Evolutionary conservation across 2,113 vertebrate genomes (phyloP).

Genomic region (Haemorhous mexicanus): DNA sequence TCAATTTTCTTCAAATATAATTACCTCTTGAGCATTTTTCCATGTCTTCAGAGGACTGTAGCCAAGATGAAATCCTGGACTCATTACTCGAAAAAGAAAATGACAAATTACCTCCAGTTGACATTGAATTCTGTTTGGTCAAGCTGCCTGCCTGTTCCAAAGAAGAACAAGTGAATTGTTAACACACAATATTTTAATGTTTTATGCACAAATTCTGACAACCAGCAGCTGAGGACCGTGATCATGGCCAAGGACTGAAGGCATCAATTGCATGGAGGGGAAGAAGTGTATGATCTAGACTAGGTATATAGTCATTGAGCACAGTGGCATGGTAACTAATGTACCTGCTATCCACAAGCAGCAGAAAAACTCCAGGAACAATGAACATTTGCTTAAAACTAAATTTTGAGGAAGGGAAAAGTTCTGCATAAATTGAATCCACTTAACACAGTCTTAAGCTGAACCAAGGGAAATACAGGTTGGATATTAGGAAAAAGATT

Average conservation of each 20-base stretch:
- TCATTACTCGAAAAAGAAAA: slow-evolving; percentile 82
- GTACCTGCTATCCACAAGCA: neutral
- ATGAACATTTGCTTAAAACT: neutral
- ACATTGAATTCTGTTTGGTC: slow-evolving; percentile 82
- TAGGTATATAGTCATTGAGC: neutral
- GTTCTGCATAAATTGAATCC: neutral
- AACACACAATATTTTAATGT: neutral
- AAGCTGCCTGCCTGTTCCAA: slow-evolving; percentile 78
- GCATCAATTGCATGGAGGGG: neutral
- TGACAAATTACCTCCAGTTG: slow-evolving; percentile 76
- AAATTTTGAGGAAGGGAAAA: neutral
- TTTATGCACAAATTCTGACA: neutral
- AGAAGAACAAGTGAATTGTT: slow-evolving; percentile 1
- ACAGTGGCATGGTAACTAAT: neutral
- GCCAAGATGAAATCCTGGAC: slow-evolving; percentile 86
- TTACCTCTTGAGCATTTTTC: slow-evolving; percentile 94
- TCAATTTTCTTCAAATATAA: neutral
- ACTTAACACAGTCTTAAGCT: neutral
- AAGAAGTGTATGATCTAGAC: neutral
- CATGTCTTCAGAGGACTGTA: slow-evolving; percentile 94
- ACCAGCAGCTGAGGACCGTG: neutral
- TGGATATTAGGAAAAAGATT: neutral
- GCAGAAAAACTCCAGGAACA: neutral
- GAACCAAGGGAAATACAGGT: neutral
- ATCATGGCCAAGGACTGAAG: neutral